Percentiles rank a stretch among this genome's conserved stretches.
Evolutionary conservation across 2,888 invertebrate species (phyloP).

Genomic region (Physocephala rufipes): DNA sequence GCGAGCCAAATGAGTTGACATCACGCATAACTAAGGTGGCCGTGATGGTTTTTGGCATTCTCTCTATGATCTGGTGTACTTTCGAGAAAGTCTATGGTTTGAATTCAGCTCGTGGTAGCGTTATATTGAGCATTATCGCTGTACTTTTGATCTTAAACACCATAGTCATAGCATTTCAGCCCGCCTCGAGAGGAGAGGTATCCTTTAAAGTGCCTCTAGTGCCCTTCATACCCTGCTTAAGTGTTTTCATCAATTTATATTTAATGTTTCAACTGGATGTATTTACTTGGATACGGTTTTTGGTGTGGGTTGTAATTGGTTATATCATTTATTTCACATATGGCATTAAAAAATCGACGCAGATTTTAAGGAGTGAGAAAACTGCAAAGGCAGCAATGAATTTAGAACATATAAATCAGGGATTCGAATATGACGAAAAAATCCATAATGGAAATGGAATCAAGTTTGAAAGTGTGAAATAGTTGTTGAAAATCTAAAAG

Average conservation of each 20-base stretch:
- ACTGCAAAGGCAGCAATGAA: constrained; percentile 49
- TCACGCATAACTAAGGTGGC: constrained; percentile 74
- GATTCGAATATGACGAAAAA: constrained; percentile 59
- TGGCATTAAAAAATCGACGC: constrained; percentile 80
- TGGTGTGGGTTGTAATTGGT: constrained; percentile 85
- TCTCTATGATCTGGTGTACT: constrained; percentile 58
- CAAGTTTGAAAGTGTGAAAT: not conserved
- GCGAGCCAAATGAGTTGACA: constrained; percentile 73
- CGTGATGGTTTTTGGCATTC: constrained; percentile 69
- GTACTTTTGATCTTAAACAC: constrained; percentile 69
- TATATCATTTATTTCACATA: constrained; percentile 87
- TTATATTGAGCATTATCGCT: constrained; percentile 67
- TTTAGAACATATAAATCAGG: constrained; percentile 54
- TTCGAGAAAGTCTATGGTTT: constrained; percentile 51
- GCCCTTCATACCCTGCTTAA: constrained; percentile 83
- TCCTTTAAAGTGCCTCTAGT: constrained; percentile 86
- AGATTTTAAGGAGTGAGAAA: constrained; percentile 65
- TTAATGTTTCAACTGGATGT: constrained; percentile 88
- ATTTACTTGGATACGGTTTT: constrained; percentile 89
- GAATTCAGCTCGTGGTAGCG: constrained; percentile 55
- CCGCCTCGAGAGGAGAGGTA: constrained; percentile 70
- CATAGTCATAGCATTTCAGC: constrained; percentile 76
- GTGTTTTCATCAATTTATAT: constrained; percentile 87
- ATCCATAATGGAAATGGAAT: constrained; percentile 52
- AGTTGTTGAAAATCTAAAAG: too few species aligned